phyloP scores from a whole-genome alignment of 2,797 vertebrate genomes.

The Alca torda region DNA sequence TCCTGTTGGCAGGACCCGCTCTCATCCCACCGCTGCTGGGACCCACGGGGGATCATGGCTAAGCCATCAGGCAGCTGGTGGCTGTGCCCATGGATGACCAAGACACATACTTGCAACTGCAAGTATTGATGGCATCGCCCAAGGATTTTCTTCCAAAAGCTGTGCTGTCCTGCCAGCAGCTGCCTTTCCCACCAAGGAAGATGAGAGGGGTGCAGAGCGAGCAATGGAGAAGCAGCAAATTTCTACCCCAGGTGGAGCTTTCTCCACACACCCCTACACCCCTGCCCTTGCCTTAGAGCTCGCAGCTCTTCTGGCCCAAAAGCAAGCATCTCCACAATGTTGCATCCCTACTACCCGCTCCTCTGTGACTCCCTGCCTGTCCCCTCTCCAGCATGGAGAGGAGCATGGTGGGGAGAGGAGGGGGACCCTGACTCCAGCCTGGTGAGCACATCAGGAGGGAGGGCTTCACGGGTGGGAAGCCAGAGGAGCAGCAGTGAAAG shows the following conservation, averaged over 20 bases:
- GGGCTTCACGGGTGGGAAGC: not conserved
- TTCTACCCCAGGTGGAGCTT: not conserved
- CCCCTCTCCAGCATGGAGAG: not conserved
- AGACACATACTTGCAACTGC: accelerated
- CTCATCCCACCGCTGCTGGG: not conserved
- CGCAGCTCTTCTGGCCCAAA: not conserved
- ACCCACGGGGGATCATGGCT: accelerated
- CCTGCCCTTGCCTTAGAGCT: not conserved
- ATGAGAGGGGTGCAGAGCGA: not conserved
- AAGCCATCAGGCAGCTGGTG: not conserved
- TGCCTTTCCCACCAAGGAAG: not conserved
- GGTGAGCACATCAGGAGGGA: not conserved
- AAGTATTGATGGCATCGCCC: not conserved
- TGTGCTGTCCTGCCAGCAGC: not conserved
- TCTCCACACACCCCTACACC: not conserved
- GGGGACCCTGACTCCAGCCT: not conserved
- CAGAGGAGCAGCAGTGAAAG: not conserved
- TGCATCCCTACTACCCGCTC: not conserved
- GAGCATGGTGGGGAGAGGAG: accelerated
- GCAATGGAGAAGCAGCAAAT: not conserved
- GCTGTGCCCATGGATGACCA: not conserved
- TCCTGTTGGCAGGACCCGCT: not conserved
- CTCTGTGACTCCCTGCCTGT: not conserved
- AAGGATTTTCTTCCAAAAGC: not conserved
- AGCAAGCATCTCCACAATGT: not conserved